Conservation (phyloP, 2,113 vertebrate genomes). For the Chloroceryle aenea region DNA sequence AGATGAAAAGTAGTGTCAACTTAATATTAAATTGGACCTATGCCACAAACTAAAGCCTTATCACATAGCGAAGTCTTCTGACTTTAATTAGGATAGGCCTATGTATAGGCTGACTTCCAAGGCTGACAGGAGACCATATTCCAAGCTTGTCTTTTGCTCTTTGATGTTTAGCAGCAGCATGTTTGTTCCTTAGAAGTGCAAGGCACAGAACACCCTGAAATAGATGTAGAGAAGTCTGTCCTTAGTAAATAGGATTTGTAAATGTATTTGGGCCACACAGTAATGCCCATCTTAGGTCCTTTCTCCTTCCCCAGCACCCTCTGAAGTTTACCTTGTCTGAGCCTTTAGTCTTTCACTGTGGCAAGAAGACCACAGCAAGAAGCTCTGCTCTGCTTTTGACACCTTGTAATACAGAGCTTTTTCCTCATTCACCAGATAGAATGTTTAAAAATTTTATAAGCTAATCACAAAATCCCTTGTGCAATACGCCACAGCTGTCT, state of each 20-base stretch:
- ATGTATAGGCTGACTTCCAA: not conserved
- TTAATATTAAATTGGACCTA: not conserved
- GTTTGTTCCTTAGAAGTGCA: not conserved
- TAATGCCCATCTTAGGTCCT: not conserved
- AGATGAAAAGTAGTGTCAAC: not conserved
- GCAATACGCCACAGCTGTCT: conserved; percentile 35
- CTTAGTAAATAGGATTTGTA: conserved; percentile 44
- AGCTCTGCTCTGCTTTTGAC: not conserved
- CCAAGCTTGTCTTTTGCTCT: not conserved
- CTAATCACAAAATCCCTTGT: conserved; percentile 14
- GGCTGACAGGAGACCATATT: not conserved
- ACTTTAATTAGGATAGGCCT: not conserved
- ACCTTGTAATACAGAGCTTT: conserved; percentile 1
- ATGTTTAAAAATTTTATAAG: conserved; percentile 14
- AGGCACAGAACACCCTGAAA: conserved; percentile 6
- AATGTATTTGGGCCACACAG: conserved; percentile 11
- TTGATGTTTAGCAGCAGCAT: not conserved
- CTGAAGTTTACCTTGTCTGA: not conserved
- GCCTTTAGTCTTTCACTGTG: not conserved
- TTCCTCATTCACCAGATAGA: not conserved
- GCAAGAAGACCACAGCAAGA: not conserved
- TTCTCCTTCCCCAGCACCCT: not conserved
- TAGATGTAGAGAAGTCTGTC: not conserved
- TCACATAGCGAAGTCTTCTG: not conserved
- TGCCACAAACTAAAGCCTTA: not conserved